phyloP scores from a whole-genome alignment of 2,888 invertebrate genomes.

The Lepidochrysops patricia region DNA sequence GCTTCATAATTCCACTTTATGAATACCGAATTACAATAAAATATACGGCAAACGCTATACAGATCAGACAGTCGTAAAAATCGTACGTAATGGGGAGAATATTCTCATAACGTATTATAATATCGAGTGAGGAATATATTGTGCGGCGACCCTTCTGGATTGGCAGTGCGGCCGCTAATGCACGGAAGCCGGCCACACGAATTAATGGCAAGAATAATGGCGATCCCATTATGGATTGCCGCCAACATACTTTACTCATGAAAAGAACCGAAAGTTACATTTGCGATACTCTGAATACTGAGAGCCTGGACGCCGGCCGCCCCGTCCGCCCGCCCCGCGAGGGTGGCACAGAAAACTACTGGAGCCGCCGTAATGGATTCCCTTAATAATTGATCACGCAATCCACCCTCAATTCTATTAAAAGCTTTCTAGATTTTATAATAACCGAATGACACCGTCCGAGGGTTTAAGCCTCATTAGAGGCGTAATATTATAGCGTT shows the following conservation, averaged over 20 bases:
- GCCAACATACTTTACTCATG: slow-evolving; percentile 75
- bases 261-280: slow-evolving; percentile 76
- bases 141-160: slow-evolving; percentile 51
- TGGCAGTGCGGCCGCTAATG: slow-evolving; percentile 69
- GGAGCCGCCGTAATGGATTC: slow-evolving; percentile 30
- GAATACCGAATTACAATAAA: background rate
- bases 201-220: slow-evolving; percentile 76
- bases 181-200: slow-evolving; percentile 72
- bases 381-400: slow-evolving; percentile 16
- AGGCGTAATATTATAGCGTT: background rate
- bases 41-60: background rate
- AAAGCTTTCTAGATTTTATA: slow-evolving; percentile 7
- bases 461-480: background rate
- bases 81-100: background rate
- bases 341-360: slow-evolving; percentile 40
- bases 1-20: too few species aligned
- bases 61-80: background rate
- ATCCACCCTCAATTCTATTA: slow-evolving; percentile 9
- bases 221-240: slow-evolving; percentile 76
- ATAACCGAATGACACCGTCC: background rate
- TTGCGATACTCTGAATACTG: slow-evolving; percentile 75
- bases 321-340: slow-evolving; percentile 34
- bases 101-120: slow-evolving; percentile 8
- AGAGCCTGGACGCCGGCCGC: slow-evolving; percentile 52
- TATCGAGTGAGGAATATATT: slow-evolving; percentile 28